Base-by-base conservation (phyloP, 2,797 vertebrate genomes). In the Meda fulgida region DNA sequence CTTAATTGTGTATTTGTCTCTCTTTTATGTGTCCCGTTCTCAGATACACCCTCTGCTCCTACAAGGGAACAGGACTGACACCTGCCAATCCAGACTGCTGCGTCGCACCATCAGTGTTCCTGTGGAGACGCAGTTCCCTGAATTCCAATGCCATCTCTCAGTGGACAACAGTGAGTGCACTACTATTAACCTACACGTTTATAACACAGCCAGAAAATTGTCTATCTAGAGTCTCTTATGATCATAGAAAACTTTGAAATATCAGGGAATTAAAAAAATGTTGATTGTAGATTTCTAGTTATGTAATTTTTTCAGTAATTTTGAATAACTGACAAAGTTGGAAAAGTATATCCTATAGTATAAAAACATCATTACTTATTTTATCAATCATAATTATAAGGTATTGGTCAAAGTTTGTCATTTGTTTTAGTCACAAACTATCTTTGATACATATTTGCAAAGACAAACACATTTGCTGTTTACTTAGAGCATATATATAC, bases 71-170 rank as follows among this genome's bases (percentile, higher is more conserved):
- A 89, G 90, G 31, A 58, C 92, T 38, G 90, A 93, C 3, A 91
- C 93, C 72, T 89, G 92, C 89, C 93, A 91, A 89, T 91, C 89
- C 70, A 93, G 95, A 78, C 92, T 95, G 40, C 91, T 96, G 84
- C 93, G 95, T 7, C 95, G 96, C 87, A 96, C 96, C 87, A 95
- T 96, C 92, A 96, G 96, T 43, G 95, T 96, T 85, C 96, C 96
- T 1, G 95, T 95, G 84, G 95, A 96, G 88, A 93, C 95, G 1
- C 93, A 93, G 80, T 94, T 94, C 86, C 94, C 94, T 77, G 93
- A 94, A 67, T 93, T 93, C 88, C 93, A 92, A 86, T 91, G 89
- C 86, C 93, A 94, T 90, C 84, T 92, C 86, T 94, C 93, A 85
- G 91, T 89, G 0, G 94, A 93, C 85, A 94, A 92, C 83, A 91